Evolutionary conservation across 2,888 invertebrate species (phyloP), one percentile per base, ranked within the genome.

Genomic region (Rhagium mordax): DNA sequence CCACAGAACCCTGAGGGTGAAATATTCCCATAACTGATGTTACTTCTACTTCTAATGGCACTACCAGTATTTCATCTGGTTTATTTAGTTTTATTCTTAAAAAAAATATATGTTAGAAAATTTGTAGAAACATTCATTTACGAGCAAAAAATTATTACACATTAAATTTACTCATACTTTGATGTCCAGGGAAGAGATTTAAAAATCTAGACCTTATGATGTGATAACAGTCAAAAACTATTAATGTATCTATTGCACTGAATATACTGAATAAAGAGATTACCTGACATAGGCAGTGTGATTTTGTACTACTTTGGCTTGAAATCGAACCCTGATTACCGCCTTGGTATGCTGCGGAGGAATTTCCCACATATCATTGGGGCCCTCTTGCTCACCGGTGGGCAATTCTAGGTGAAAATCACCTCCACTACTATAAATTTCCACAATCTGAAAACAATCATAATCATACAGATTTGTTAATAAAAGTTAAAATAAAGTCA

Each of bases 381-480:
- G 93, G 68, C 95, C 96, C 85, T 95, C 94, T 72, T 91, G 89
- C 75, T 93, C 93, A 65, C 94, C 95, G 72, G 89, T 90, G 72
- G 98, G 96, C 85, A 97, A 88, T 88, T 96, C 96, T 81, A 98
- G 90, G 88, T 94, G 94, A 88, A 98, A 94, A 85, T 96, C 95
- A 62, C 95, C 94, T 72, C 96, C 97, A 86, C 96, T 97, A 85
- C 94, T 94, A 88, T 94, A 95, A 80, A 95, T 93, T 89, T 95
- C 95, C 75, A 92, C 89, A 85, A 95, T 93, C 93, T 94, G 86
- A 72, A 77, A 82, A 16, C 15, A 16, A n/a, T 41, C 24, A 24
- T 3, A 6, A 24, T 24, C 6, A 24, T 6, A 24, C 24, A 3
- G 6, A 24, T n/a, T n/a, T 29, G 29, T 29, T 33, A 7, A 33